A percentile compares a stretch with the other conserved stretches of the same genome.
Evolutionary conservation across 2,113 vertebrate genomes (phyloP).

Genomic region (Potamarius usumacintae): DNA sequence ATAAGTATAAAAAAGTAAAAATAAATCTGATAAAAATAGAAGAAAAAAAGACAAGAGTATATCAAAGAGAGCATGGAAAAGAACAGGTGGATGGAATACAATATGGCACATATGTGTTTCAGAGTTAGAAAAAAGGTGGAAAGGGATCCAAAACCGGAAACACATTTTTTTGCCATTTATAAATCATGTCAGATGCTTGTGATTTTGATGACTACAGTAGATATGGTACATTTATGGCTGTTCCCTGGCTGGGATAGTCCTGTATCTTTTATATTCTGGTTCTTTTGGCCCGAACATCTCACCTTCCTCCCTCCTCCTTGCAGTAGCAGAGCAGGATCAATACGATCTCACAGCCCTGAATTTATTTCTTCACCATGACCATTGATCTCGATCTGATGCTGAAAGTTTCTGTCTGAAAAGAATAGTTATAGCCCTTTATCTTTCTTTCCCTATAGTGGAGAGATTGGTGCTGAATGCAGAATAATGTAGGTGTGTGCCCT

Average conservation of each 20-base stretch:
- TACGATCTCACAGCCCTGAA: slow-evolving; percentile 72
- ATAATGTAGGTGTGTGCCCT: slow-evolving; percentile 15
- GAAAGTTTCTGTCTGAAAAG: slow-evolving; percentile 67
- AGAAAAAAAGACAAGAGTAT: not conserved
- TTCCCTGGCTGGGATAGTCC: slow-evolving; percentile 51
- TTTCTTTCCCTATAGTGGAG: slow-evolving; percentile 43
- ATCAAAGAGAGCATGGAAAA: not conserved
- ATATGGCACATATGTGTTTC: not conserved
- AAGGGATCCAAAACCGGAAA: not conserved
- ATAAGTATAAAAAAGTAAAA: not conserved
- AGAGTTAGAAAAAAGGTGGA: not conserved
- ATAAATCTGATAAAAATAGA: not conserved
- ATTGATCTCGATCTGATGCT: slow-evolving; percentile 73
- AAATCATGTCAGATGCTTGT: not conserved
- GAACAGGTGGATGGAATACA: not conserved
- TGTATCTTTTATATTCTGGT: slow-evolving; percentile 55
- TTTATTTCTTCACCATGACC: slow-evolving; percentile 70
- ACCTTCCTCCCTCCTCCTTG: slow-evolving; percentile 58
- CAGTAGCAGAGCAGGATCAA: slow-evolving; percentile 70
- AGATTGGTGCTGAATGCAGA: slow-evolving; percentile 36
- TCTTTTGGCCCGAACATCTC: slow-evolving; percentile 38
- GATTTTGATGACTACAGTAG: slow-evolving; percentile 14
- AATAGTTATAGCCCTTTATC: slow-evolving; percentile 50
- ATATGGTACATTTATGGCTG: not conserved
- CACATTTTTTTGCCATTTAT: not conserved